Percentiles rank a stretch among this genome's conserved stretches.
Conservation (phyloP, 2,797 vertebrate genomes). For the Eospalax fontanierii region DNA sequence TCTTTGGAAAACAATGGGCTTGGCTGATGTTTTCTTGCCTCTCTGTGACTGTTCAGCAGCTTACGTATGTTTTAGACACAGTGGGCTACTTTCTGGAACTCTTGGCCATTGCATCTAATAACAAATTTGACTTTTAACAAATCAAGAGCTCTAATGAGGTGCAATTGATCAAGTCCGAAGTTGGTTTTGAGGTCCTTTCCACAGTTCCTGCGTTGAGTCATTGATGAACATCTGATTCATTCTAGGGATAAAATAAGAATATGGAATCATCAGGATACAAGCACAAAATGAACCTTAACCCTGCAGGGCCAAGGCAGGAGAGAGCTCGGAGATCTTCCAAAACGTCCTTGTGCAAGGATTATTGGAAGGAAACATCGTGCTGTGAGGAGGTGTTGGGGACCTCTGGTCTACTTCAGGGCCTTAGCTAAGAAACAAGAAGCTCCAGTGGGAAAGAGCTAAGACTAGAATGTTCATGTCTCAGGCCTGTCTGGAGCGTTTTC, state of each 20-base stretch:
- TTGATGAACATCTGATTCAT: conserved; percentile 46
- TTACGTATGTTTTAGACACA: background rate
- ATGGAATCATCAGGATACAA: conserved; percentile 44
- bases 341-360: conserved; percentile 29
- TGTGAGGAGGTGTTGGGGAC: background rate
- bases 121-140: conserved; percentile 63
- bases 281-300: conserved; percentile 58
- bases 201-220: conserved; percentile 44
- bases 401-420: conserved; percentile 49
- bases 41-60: background rate
- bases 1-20: conserved; percentile 11
- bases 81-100: conserved; percentile 34
- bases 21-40: background rate
- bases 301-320: conserved; percentile 20
- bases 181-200: conserved; percentile 25
- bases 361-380: conserved; percentile 57
- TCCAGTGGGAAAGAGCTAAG: background rate
- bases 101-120: conserved; percentile 47
- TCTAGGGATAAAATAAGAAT: conserved; percentile 65
- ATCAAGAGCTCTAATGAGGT: conserved; percentile 35
- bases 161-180: background rate
- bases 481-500: background rate
- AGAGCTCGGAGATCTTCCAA: conserved; percentile 64
- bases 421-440: conserved; percentile 36
- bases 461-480: background rate